Conservation (phyloP, 2,888 invertebrate species). For the Dermolepida albohirtum region DNA sequence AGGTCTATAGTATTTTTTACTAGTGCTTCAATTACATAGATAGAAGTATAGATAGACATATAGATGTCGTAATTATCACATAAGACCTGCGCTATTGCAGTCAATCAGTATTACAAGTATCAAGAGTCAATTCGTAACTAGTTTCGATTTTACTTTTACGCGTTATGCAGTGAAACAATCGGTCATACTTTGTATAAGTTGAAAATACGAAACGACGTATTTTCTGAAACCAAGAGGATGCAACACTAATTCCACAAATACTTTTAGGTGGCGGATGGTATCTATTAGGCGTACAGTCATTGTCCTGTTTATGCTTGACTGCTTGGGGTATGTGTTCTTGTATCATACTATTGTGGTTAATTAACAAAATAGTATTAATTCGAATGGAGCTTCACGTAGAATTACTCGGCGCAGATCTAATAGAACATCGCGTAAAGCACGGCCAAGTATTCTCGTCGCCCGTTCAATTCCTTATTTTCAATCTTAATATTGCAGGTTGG, state of each 20-base stretch:
- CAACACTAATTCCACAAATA: not conserved
- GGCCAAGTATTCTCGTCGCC: slow-evolving; percentile 67
- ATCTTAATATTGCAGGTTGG: slow-evolving; percentile 64
- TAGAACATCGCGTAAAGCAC: slow-evolving; percentile 87
- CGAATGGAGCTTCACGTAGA: slow-evolving; percentile 90
- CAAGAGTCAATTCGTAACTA: too few species aligned
- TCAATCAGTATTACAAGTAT: too few species aligned
- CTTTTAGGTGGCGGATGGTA: slow-evolving; percentile 86
- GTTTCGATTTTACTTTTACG: too few species aligned
- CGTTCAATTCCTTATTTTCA: slow-evolving; percentile 22
- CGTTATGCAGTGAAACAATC: too few species aligned
- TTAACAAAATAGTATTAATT: slow-evolving; percentile 83
- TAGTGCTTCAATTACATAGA: too few species aligned
- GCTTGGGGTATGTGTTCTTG: slow-evolving; percentile 83
- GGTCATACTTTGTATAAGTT: too few species aligned
- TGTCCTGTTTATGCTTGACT: slow-evolving; percentile 78
- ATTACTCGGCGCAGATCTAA: slow-evolving; percentile 88
- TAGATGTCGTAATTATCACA: too few species aligned
- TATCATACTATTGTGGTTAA: slow-evolving; percentile 79
- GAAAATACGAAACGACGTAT: too few species aligned
- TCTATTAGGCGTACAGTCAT: slow-evolving; percentile 83
- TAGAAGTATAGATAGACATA: too few species aligned
- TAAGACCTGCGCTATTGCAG: too few species aligned
- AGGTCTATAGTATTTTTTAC: too few species aligned
- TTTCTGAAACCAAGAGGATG: too few species aligned